A percentile compares a stretch with the other conserved stretches of the same genome.
phyloP scores from a whole-genome alignment of 2,113 vertebrate species.

The Calcarius ornatus region DNA sequence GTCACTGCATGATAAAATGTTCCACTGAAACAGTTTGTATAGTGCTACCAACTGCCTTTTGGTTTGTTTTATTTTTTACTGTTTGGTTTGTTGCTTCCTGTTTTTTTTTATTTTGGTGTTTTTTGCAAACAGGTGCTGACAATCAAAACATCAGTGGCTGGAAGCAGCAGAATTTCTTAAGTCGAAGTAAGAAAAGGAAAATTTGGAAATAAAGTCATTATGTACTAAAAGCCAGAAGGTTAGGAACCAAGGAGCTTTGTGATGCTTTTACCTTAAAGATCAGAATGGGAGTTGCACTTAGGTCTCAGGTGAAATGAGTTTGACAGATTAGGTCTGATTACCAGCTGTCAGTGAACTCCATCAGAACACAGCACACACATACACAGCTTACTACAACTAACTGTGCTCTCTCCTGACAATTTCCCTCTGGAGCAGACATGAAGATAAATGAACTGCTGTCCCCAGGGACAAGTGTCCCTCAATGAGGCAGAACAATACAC shows the following conservation, averaged over 20 bases:
- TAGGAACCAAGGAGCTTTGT: constrained; percentile 37
- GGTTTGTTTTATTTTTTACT: background rate
- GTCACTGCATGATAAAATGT: background rate
- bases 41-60: rapidly evolving
- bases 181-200: background rate
- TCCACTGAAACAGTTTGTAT: background rate
- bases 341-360: constrained; percentile 63
- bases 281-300: constrained; percentile 41
- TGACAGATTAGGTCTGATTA: constrained; percentile 66
- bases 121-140: background rate
- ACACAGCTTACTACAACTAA: constrained; percentile 28
- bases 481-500: constrained; percentile 14
- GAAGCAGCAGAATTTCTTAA: background rate
- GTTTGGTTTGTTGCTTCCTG: background rate
- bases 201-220: background rate
- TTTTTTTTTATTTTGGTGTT: background rate
- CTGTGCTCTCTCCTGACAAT: constrained; percentile 56
- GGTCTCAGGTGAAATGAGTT: constrained; percentile 65
- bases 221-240: constrained; percentile 33
- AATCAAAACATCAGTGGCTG: background rate
- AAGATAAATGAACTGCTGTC: constrained; percentile 72
- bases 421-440: constrained; percentile 56
- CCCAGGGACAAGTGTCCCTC: constrained; percentile 60
- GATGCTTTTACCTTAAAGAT: constrained; percentile 38
- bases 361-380: constrained; percentile 37